These are phyloP conservation scores for Trichonephila inaurata DNA, from an alignment of 1,140 invertebrate genomes.

Conservation along the genomic window DNA sequence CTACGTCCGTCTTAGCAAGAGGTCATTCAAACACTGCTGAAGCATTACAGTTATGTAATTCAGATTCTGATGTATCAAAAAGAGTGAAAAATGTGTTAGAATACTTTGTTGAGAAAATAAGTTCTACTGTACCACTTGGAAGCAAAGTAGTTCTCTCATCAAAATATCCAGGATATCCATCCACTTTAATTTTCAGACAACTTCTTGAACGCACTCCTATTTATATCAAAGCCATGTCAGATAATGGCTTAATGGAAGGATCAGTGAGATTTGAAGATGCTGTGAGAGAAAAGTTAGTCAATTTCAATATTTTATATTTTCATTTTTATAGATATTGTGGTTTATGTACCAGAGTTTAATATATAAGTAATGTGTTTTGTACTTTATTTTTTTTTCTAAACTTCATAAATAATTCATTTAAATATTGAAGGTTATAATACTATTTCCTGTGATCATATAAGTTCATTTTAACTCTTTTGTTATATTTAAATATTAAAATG, in stretches of 20 bases:
- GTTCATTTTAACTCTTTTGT: too few species aligned
- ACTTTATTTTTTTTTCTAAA: too few species aligned
- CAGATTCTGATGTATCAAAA: constrained; percentile 38
- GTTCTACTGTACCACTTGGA: constrained; percentile 44
- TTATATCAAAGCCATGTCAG: constrained; percentile 48
- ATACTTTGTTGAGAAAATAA: constrained; percentile 39
- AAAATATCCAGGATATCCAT: constrained; percentile 50
- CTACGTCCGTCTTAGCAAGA: constrained; percentile 47
- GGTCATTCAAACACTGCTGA: constrained; percentile 60
- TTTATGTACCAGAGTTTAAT: too few species aligned
- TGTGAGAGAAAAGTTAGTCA: constrained; percentile 38
- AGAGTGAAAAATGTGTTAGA: constrained; percentile 31
- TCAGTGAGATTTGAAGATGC: constrained; percentile 65
- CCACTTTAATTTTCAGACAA: constrained; percentile 63
- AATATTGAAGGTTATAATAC: too few species aligned
- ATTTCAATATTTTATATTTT: background rate
- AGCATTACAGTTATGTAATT: constrained; percentile 32
- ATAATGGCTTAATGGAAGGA: constrained; percentile 56
- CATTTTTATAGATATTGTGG: too few species aligned
- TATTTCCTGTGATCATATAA: too few species aligned
- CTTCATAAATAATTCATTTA: too few species aligned
- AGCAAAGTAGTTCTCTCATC: constrained; percentile 39
- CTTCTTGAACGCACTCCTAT: constrained; percentile 36
- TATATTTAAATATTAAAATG: too few species aligned
- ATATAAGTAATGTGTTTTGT: too few species aligned